Conservation (phyloP, 2,888 invertebrate species). For the Zele albiditarsus region DNA sequence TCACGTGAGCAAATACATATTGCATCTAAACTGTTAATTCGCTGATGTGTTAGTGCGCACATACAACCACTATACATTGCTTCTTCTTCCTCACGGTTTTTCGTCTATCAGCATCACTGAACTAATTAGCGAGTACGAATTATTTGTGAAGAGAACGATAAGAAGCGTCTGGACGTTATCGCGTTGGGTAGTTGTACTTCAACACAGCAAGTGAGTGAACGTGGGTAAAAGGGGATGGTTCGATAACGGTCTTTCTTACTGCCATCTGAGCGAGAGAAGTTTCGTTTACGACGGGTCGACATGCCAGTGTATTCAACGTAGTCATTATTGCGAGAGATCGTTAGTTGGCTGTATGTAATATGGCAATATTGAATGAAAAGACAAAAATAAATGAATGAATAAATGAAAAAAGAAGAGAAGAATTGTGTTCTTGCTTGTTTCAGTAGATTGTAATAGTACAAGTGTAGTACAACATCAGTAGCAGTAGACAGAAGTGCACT, state of each 20-base stretch:
- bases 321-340: constrained; percentile 40
- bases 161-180: constrained; percentile 27
- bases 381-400: not conserved
- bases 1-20: not conserved
- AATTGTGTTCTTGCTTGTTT: not conserved
- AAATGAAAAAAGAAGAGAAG: not conserved
- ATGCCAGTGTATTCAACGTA: constrained; percentile 18
- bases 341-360: constrained; percentile 26
- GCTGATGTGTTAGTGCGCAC: too few relatives aligned
- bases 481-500: not conserved
- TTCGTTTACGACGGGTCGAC: constrained; percentile 34
- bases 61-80: not conserved
- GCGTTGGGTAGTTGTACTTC: constrained; percentile 3
- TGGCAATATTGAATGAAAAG: not conserved
- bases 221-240: not conserved
- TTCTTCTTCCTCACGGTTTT: not conserved
- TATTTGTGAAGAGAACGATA: constrained; percentile 21
- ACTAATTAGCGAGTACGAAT: constrained; percentile 28
- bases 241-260: constrained; percentile 26
- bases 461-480: not conserved
- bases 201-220: not conserved
- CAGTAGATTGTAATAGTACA: not conserved
- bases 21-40: too few relatives aligned
- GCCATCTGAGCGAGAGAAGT: constrained; percentile 23
- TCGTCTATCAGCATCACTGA: not conserved